phyloP scores from a whole-genome alignment of 2,888 invertebrate species.

The Ethmia dodecea region DNA sequence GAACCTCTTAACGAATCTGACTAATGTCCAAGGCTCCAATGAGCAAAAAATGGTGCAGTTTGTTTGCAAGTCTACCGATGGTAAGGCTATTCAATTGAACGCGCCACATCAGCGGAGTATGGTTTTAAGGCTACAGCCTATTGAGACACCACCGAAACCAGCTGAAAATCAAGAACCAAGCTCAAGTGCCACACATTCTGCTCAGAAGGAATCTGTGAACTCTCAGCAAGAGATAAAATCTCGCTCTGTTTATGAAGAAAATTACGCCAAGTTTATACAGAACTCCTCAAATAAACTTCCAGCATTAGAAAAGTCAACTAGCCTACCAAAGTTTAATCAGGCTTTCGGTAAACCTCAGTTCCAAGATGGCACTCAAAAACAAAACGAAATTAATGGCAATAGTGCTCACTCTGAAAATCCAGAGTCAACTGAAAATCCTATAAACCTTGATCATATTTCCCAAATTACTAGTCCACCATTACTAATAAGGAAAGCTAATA shows the following conservation, averaged over 20 bases:
- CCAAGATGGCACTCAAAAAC: slow-evolving; percentile 58
- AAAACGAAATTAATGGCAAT: slow-evolving; percentile 39
- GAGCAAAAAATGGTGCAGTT: slow-evolving; percentile 79
- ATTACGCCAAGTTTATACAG: slow-evolving; percentile 75
- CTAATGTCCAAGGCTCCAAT: slow-evolving; percentile 64
- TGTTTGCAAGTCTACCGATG: slow-evolving; percentile 80
- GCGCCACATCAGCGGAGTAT: slow-evolving; percentile 73
- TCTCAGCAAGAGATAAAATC: slow-evolving; percentile 66
- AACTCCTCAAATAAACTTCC: slow-evolving; percentile 48
- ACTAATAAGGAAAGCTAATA: slow-evolving; percentile 48
- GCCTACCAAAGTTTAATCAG: slow-evolving; percentile 87
- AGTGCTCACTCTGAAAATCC: slow-evolving; percentile 40
- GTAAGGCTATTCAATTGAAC: slow-evolving; percentile 76
- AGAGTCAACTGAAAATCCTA: slow-evolving; percentile 45
- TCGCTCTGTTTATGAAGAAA: slow-evolving; percentile 74
- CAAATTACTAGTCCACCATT: slow-evolving; percentile 60
- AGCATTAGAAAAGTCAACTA: slow-evolving; percentile 60
- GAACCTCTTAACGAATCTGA: slow-evolving; percentile 65
- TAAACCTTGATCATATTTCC: slow-evolving; percentile 55
- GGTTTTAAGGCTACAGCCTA: slow-evolving; percentile 66
- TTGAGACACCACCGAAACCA: slow-evolving; percentile 49
- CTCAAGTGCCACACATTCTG: slow-evolving; percentile 25
- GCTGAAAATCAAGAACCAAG: slow-evolving; percentile 45
- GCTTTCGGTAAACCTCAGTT: slow-evolving; percentile 86
- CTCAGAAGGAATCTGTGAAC: slow-evolving; percentile 34